Conservation (phyloP, 2,888 invertebrate species). For the Andricus curvator region DNA sequence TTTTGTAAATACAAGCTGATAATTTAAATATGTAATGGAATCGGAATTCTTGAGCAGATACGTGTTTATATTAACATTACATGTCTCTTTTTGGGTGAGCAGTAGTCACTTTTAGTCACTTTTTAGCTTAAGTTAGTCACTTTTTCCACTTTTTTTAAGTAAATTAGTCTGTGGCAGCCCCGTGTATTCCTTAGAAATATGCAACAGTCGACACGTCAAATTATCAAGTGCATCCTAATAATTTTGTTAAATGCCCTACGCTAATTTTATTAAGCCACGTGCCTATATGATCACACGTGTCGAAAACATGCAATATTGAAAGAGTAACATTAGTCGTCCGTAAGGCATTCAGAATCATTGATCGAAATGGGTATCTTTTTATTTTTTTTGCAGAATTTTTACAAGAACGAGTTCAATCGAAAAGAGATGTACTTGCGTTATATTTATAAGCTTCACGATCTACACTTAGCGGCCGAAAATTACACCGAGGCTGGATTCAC, state of each 20-base stretch:
- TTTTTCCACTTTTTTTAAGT: too few relatives aligned
- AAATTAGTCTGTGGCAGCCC: too few relatives aligned
- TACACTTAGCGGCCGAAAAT: slow-evolving; percentile 94
- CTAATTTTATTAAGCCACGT: slow-evolving; percentile 51
- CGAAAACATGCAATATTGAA: background rate
- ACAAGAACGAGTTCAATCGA: slow-evolving; percentile 96
- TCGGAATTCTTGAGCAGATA: too few relatives aligned
- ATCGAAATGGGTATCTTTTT: slow-evolving; percentile 59
- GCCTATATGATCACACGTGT: background rate
- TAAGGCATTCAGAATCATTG: background rate
- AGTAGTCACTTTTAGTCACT: too few relatives aligned
- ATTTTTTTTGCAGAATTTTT: slow-evolving; percentile 87
- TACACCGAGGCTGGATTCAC: slow-evolving; percentile 97
- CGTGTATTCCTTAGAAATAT: background rate
- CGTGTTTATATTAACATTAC: too few relatives aligned
- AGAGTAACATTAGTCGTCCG: slow-evolving; percentile 36
- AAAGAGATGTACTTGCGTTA: slow-evolving; percentile 97
- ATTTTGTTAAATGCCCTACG: slow-evolving; percentile 52
- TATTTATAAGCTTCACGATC: slow-evolving; percentile 95
- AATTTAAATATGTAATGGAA: too few relatives aligned
- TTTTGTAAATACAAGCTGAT: too few relatives aligned
- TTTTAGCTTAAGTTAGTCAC: too few relatives aligned
- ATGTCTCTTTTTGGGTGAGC: too few relatives aligned
- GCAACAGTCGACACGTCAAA: background rate
- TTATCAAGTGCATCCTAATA: slow-evolving; percentile 17